Evolutionary conservation across 2,113 vertebrate species (phyloP), one percentile per base, ranked within the genome.

Genomic region (Plecturocebus donacophilus): DNA sequence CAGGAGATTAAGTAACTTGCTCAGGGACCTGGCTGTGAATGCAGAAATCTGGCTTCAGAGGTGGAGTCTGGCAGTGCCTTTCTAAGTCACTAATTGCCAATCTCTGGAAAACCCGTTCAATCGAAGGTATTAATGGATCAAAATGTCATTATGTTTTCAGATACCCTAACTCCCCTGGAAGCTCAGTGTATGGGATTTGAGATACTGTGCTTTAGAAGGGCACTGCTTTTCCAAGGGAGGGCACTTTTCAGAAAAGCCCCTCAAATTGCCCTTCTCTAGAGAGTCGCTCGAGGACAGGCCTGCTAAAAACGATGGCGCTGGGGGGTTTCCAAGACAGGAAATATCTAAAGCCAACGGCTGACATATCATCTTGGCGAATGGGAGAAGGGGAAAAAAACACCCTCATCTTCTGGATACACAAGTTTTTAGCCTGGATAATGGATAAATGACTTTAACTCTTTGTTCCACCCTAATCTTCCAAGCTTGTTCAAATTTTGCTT

Each of bases 291-390:
- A 94, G 85, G 47, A 4, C 75, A 73, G 88, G 25, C 73, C 73
- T 4, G 54, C 49, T 40, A n/a, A 71, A 23, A n/a, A 32, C 64
- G 83, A 90, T 9, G 76, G 87, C 45, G 49, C 83, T 42, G 61
- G 92, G 90, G 85, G 89, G 47, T 92, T 96, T 96, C 80, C 85
- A 58, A 83, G 84, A 42, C 40, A 68, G 87, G 94, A 95, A 82
- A 64, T 56, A 71, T 45, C 45, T 83, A 49, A 66, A 91, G 52
- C 40, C 82, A 83, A 87, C 3, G 38, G 86, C 71, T 81, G 92
- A 80, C 87, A 58, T 35, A 84, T 40, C 79, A 76, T 87, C 95
- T 84, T 87, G 96, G 96, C 93, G 81, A 75, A 70, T 6, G 19
- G 27, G 10, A 32, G 38, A 82, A 47, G 61, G 3, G 2, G 23